Evolutionary conservation across 37 sponge, comb jelly and placozoan species (phyloP), one percentile per base, ranked within the genome.

Genomic region (Halichondria panicea): DNA sequence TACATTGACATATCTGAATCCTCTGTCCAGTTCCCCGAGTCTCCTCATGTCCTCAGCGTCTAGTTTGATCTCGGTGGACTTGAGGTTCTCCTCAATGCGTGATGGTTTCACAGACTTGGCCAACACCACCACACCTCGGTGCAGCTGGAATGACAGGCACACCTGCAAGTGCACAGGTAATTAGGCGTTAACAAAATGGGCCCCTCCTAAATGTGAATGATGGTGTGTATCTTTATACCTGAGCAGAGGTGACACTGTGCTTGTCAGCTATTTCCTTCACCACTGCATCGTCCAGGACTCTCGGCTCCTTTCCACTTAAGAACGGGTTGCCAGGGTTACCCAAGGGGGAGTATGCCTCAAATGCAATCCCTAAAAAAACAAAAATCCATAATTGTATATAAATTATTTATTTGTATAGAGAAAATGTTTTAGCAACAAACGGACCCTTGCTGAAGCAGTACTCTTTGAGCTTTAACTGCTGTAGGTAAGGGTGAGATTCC

Each of bases 401-500:
- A 22, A 24, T 24, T n/a, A 3, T 34, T 13, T 25, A 67, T 40
- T 50, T 40, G n/a, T 8, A 70, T 70, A 4, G 1, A 34, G 31
- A 35, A 1, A 39, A n/a, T 6, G 4, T 19, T 7, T 42, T 2
- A 15, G 15, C 13, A 11, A 48, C 15, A 18, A 48, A 48, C 15
- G 38, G 28, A 81, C 92, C 91, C 81, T 87, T 90, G 38, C 77
- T 77, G 36, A 84, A 73, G 48, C 88, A 88, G 70, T 89, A 94
- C 45, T 76, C 57, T 79, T 84, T 87, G 44, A 94, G 85, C 32
- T 91, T 90, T 8, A 48, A 46, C 78, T 94, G 95, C 70, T 94
- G 95, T 58, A 94, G 54, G 77, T 91, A 91, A 45, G 88, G 81
- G 67, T 94, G 88, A 31, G 74, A 79, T 66, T 94, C 95, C 68